phyloP scores from a whole-genome alignment of 2,888 invertebrate genomes.

The Boloria selene region DNA sequence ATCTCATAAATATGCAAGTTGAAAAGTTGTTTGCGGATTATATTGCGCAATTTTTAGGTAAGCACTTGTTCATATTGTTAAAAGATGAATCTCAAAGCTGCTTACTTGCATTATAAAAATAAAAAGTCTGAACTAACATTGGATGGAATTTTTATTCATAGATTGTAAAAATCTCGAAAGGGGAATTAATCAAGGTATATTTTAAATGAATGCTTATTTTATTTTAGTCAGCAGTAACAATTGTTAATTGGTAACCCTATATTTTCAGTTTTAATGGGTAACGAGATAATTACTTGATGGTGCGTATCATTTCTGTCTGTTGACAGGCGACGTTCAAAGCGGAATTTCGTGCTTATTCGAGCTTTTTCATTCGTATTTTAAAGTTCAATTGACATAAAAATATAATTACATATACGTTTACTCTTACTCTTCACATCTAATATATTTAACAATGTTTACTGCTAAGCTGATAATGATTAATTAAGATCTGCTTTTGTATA shows the following conservation, averaged over 20 bases:
- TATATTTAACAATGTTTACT: neutral
- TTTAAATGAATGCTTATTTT: conserved; percentile 35
- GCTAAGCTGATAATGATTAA: no score
- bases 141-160: neutral
- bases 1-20: conserved; percentile 76
- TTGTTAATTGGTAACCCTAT: conserved; percentile 47
- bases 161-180: neutral
- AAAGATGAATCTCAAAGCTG: neutral
- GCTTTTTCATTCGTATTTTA: conserved; percentile 21
- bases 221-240: conserved; percentile 45
- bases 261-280: conserved; percentile 40
- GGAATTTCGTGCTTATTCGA: conserved; percentile 30
- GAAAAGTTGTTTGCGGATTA: conserved; percentile 55
- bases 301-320: conserved; percentile 38
- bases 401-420: conserved; percentile 1
- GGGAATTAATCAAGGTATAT: neutral
- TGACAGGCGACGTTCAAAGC: conserved; percentile 31
- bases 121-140: neutral
- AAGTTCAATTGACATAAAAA: conserved; percentile 18
- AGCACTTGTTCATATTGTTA: conserved; percentile 36
- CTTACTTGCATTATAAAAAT: no score
- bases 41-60: conserved; percentile 58
- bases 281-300: conserved; percentile 42
- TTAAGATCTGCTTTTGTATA: no score
- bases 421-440: neutral